These are phyloP conservation scores for Rostratula benghalensis DNA, from an alignment of 2,113 vertebrate genomes.

Conservation along the genomic window DNA sequence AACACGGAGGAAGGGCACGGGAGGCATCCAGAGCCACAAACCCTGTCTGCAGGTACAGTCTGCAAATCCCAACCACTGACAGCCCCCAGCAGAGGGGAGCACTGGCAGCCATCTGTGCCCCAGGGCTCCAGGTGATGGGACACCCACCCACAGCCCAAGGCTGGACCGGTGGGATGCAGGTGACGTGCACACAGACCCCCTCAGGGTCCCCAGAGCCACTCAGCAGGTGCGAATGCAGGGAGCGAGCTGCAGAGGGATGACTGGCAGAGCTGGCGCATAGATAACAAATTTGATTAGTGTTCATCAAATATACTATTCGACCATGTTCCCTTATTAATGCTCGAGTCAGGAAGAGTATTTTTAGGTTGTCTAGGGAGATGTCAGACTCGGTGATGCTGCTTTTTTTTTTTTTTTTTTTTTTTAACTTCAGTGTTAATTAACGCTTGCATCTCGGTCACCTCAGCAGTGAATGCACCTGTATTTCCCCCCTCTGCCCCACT, in stretches of 20 bases:
- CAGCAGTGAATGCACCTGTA: neutral
- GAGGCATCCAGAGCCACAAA: neutral
- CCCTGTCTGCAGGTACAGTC: neutral
- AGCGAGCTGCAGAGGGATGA: neutral
- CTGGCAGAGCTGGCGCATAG: neutral
- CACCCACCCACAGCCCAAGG: neutral
- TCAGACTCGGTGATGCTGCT: neutral
- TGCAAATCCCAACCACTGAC: neutral
- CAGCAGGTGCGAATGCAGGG: neutral
- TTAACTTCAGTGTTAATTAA: neutral
- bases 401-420: neutral
- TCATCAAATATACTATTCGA: slow-evolving; percentile 51
- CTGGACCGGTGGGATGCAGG: fast-evolving
- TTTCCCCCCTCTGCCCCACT: neutral
- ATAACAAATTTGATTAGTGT: slow-evolving; percentile 48
- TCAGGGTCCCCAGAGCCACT: neutral
- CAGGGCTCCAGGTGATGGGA: neutral
- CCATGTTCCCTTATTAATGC: slow-evolving; percentile 23
- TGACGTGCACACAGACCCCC: neutral
- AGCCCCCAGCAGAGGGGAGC: neutral
- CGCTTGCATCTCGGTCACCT: neutral
- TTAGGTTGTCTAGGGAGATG: slow-evolving; percentile 55
- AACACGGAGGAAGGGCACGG: neutral
- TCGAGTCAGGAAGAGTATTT: slow-evolving; percentile 45
- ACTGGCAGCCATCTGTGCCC: neutral